These are phyloP conservation scores for Oeneis ivallda DNA, from an alignment of 2,888 invertebrate genomes.

Conservation along the genomic window DNA sequence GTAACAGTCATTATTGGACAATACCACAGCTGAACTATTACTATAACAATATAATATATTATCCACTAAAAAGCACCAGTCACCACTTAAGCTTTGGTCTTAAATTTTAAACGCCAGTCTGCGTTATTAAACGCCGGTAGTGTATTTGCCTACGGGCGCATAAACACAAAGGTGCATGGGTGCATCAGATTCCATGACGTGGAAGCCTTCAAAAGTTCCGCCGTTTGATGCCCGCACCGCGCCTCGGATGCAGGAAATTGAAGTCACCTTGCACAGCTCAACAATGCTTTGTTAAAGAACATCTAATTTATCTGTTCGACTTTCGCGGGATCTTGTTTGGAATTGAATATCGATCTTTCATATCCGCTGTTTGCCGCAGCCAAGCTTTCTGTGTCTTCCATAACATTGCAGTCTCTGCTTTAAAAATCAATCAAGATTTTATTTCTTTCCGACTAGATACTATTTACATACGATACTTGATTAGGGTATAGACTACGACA, in stretches of 20 bases:
- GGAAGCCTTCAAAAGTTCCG: slow-evolving; percentile 70
- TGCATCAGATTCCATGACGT: slow-evolving; percentile 71
- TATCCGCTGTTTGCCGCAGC: slow-evolving; percentile 29
- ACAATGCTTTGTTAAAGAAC: slow-evolving; percentile 79
- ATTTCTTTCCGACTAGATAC: neutral
- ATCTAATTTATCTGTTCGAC: slow-evolving; percentile 75
- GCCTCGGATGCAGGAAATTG: slow-evolving; percentile 73
- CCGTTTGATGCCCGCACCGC: slow-evolving; percentile 53
- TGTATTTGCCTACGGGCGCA: slow-evolving; percentile 67
- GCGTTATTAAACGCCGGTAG: slow-evolving; percentile 51
- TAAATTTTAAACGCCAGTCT: slow-evolving; percentile 39
- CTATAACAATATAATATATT: neutral
- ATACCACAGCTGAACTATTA: no score
- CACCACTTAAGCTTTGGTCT: neutral
- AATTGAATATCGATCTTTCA: slow-evolving; percentile 73
- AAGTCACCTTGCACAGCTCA: slow-evolving; percentile 72
- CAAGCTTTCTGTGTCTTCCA: slow-evolving; percentile 6
- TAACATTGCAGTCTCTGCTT: neutral
- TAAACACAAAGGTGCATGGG: slow-evolving; percentile 64
- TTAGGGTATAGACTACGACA: no score
- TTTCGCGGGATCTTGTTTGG: slow-evolving; percentile 67
- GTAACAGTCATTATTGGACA: no score
- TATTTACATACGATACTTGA: no score
- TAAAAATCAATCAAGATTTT: neutral
- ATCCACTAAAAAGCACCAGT: neutral